Base-by-base conservation (phyloP, 2,113 vertebrate species). In the Oxygymnocypris stewartii region DNA sequence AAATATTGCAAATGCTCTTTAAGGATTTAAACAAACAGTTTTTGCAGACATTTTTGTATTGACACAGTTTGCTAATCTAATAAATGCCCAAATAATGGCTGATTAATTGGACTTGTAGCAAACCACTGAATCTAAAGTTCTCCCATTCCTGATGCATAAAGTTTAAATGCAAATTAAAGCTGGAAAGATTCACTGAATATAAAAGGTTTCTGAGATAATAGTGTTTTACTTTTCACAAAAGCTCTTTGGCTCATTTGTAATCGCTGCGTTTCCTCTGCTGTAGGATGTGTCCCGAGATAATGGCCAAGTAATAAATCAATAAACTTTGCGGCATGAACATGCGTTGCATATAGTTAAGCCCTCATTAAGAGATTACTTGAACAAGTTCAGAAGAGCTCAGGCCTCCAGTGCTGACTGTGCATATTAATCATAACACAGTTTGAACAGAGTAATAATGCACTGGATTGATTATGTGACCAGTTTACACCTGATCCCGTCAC, bases 301-400 rank as follows among this genome's bases (percentile, higher is more conserved):
- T 54, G 7, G 25, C 4, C 2, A 23, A 57, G 49, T 57, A 6
- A 78, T 54, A 35, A 49, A 78, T 57, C 28, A 12, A 54, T 78
- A 35, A 35, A 11, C 9, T 37, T 37, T 18, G 18, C 10, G 9
- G 76, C 9, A 54, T 35, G 16, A 35, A 54, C 76, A 78, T 54
- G 28, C 16, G 1, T 6, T 35, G 16, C 25, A 12, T 35, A 12
- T 35, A 4, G 49, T 20, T 79, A 57, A 57, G 2, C 28, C 54
- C 76, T 79, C 18, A 57, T 79, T 57, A 23, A 79, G 51, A 37
- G 77, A 79, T 79, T 37, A 59, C 59, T 40, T 79, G 28, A 57
- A 79, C 28, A 37, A 37, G 51, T 37, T 4, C 54, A 40, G 69
- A 23, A 23, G 20, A 73, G 37, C 71, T 42, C 37, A 74, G 71